Percentiles rank a stretch among this genome's conserved stretches.
phyloP scores from a whole-genome alignment of 2,888 invertebrate genomes.

The Polyommatus icarus region DNA sequence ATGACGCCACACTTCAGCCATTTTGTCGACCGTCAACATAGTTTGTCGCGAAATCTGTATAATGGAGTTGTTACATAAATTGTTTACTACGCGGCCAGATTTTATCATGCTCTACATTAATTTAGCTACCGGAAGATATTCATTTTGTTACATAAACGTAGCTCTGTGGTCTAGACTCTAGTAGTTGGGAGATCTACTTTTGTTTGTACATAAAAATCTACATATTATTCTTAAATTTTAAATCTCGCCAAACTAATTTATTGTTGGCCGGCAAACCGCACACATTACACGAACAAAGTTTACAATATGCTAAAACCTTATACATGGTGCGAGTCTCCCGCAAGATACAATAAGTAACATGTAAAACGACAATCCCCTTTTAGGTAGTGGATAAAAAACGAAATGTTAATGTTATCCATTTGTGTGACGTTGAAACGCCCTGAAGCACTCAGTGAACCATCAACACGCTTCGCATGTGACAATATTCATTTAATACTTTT shows the following conservation, averaged over 20 bases:
- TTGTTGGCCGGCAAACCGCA: background rate
- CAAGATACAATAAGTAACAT: background rate
- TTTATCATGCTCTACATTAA: background rate
- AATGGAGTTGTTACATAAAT: background rate
- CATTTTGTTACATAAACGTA: background rate
- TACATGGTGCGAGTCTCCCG: background rate
- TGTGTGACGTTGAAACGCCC: background rate
- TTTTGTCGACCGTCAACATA: background rate
- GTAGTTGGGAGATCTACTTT: too few relatives aligned
- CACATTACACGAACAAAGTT: too few relatives aligned
- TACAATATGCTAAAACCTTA: too few relatives aligned
- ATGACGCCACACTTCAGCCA: background rate
- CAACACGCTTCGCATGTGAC: background rate
- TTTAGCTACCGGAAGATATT: background rate
- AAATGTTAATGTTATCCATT: background rate
- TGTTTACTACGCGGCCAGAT: background rate
- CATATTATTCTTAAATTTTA: too few relatives aligned
- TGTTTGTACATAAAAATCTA: too few relatives aligned
- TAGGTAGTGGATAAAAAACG: background rate
- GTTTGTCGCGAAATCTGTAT: background rate
- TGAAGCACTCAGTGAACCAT: background rate
- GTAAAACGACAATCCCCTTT: background rate
- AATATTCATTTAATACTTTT: background rate
- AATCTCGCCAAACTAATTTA: background rate
- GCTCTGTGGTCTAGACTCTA: background rate